Evolutionary conservation across 2,113 vertebrate species (phyloP), one percentile per base, ranked within the genome.

Genomic region (Micromys minutus): DNA sequence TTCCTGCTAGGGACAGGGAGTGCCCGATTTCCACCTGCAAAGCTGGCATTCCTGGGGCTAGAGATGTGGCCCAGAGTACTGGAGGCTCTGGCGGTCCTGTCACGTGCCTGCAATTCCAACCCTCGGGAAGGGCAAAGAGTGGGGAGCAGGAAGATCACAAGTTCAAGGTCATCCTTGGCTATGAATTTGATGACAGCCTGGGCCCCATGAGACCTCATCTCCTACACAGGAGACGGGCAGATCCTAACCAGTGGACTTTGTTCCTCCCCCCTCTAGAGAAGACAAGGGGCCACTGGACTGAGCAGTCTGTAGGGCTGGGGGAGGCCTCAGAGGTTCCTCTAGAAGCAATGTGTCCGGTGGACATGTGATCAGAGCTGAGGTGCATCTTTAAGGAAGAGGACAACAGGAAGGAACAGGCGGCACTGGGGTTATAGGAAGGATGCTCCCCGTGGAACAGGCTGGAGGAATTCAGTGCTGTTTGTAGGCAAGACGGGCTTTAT

Each of bases 221-320:
- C 19, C 69, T 67, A 67, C 16, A 47, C 65, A 65, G 29, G 29
- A 16, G 31, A 29, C 1, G 34, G 65, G 31, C 12, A 67, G 31
- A 67, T 5, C 21, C 6, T 3, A 0, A 26, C n/a, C 16, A 0
- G 29, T 0, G 24, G 22, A 26, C n/a, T 39, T 3, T 5, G 1
- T 4, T 7, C 26, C 21, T 39, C 71, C n/a, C 19, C 19, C n/a
- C 3, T 10, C 22, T 24, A 39, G 42, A 76, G 88, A 65, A 74
- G 59, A 45, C 42, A 34, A 31, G 55, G 47, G 52, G 36, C 36
- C 34, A n/a, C 22, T 34, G 12, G 47, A 26, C 24, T 10, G 50
- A 13, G 50, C 24, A 39, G 22, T 36, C 52, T 75, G 29, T 39
- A 74, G 50, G 34, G 47, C 1, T 29, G 65, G 12, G 34, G 52